These are phyloP conservation scores for Mycalesis mineus DNA, from an alignment of 2,888 invertebrate genomes.

Conservation along the genomic window DNA sequence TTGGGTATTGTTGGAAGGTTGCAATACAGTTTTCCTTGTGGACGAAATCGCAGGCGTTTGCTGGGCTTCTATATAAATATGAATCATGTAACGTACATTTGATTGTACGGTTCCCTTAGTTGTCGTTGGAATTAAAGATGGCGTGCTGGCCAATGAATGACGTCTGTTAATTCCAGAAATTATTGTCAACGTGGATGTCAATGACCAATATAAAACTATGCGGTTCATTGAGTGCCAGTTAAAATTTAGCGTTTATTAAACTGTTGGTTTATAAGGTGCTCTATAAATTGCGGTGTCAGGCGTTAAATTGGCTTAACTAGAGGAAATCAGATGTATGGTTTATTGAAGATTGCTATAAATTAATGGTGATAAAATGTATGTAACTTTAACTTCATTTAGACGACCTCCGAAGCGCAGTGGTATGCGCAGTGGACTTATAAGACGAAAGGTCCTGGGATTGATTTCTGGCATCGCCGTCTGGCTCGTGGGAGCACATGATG, in stretches of 20 bases:
- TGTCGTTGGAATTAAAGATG: constrained; percentile 36
- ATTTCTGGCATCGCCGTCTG: no score
- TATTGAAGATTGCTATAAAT: constrained; percentile 17
- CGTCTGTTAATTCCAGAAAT: constrained; percentile 54
- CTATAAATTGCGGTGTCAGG: constrained; percentile 14
- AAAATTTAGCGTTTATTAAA: constrained; percentile 11
- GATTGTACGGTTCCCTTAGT: constrained; percentile 35
- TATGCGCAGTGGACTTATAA: no score
- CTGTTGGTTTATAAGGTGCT: not conserved
- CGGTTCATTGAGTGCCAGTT: constrained; percentile 16
- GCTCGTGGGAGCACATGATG: no score
- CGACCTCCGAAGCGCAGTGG: no score
- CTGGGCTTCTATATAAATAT: constrained; percentile 62
- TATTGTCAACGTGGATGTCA: constrained; percentile 40
- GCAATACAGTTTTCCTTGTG: no score
- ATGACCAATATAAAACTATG: constrained; percentile 39
- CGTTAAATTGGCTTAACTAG: constrained; percentile 15
- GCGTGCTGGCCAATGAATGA: constrained; percentile 41
- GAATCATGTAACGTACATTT: constrained; percentile 62
- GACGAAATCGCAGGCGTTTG: no score
- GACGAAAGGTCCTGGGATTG: no score
- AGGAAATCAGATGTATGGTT: constrained; percentile 2
- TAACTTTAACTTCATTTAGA: not conserved
- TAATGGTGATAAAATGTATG: not conserved
- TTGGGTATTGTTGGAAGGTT: no score